A percentile compares a stretch with the other conserved stretches of the same genome.
Conservation (phyloP, 2,113 vertebrate genomes). For the Dascyllus trimaculatus region DNA sequence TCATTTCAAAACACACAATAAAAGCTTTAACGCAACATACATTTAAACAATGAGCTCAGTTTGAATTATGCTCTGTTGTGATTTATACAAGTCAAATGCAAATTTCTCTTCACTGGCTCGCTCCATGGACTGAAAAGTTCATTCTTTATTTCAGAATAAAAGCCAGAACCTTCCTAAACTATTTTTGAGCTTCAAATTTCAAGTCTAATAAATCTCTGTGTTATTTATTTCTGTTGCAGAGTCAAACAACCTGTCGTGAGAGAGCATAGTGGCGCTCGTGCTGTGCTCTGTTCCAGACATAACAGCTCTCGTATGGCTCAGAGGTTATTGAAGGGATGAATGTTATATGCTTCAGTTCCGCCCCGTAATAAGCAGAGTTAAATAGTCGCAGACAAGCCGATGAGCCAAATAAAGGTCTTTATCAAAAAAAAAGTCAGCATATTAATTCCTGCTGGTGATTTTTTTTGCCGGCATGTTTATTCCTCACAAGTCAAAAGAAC, state of each 20-base stretch:
- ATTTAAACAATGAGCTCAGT: no score
- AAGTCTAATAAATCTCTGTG: background rate
- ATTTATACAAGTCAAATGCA: no score
- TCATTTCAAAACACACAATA: no score
- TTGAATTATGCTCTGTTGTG: no score
- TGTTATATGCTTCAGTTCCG: conserved; percentile 65
- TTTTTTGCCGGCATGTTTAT: conserved; percentile 16
- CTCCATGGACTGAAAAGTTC: no score
- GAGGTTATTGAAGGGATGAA: conserved; percentile 68
- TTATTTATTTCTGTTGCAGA: no score
- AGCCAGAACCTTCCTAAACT: background rate
- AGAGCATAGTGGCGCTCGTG: conserved; percentile 51
- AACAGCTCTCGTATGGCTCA: conserved; percentile 69
- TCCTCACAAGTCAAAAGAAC: conserved; percentile 26
- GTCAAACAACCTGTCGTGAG: conserved; percentile 64
- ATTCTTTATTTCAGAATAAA: background rate
- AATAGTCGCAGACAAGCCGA: conserved; percentile 39
- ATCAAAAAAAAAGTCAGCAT: conserved; percentile 29
- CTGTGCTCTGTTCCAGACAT: conserved; percentile 58
- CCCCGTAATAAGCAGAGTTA: conserved; percentile 66
- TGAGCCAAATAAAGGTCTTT: conserved; percentile 54
- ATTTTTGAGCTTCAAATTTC: background rate
- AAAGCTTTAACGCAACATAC: no score
- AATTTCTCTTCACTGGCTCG: background rate
- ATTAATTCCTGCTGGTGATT: conserved; percentile 71